These are phyloP conservation scores for Pygmarrhopalites habei DNA, from an alignment of 1,140 invertebrate species.

Conservation along the genomic window DNA sequence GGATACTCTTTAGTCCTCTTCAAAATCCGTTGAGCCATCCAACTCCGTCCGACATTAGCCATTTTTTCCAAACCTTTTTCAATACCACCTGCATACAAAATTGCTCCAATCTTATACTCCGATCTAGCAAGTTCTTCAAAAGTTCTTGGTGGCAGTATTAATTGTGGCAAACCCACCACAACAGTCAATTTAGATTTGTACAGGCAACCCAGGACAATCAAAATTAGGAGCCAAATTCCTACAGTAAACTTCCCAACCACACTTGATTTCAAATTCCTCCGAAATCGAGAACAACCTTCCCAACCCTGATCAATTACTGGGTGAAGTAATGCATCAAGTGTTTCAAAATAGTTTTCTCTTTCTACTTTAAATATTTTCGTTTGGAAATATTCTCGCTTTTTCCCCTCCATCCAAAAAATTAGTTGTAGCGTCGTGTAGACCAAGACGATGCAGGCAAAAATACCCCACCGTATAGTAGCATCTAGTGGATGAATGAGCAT, in stretches of 20 bases:
- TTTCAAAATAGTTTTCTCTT: no score
- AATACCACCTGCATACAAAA: neutral
- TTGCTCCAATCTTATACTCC: neutral
- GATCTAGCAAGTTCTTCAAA: neutral
- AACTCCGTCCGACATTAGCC: no score
- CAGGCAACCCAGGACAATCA: neutral
- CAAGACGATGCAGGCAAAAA: no score
- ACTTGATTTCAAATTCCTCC: neutral
- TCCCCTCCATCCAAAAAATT: no score
- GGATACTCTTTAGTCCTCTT: neutral
- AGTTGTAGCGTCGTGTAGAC: no score
- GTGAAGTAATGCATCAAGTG: neutral
- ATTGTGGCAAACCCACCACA: neutral
- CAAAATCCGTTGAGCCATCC: neutral
- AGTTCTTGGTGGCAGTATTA: neutral
- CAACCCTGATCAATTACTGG: neutral
- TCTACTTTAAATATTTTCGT: no score
- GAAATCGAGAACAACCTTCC: neutral
- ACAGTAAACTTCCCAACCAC: neutral
- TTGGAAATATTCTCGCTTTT: no score
- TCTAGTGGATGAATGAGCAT: no score
- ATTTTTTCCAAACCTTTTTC: neutral
- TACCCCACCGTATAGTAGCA: no score
- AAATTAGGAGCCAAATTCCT: neutral
- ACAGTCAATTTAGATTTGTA: neutral